Percentiles rank a stretch among this genome's conserved stretches.
Evolutionary conservation across 1,140 invertebrate genomes (phyloP).

Genomic region (Nilaparvata lugens): DNA sequence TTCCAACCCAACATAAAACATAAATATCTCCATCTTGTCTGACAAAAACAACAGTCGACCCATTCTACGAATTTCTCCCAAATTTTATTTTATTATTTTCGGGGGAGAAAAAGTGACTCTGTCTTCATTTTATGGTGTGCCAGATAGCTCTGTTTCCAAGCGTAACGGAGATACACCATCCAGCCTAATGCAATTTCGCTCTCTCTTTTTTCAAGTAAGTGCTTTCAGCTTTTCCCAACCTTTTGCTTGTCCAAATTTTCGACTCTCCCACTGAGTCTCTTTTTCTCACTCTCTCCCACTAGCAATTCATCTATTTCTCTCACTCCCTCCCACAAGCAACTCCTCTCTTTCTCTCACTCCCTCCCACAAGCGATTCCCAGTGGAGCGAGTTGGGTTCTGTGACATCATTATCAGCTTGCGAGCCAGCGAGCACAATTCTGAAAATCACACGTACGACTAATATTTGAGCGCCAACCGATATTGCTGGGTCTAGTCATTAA

Average conservation of each 20-base stretch:
- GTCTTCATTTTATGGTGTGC: background rate
- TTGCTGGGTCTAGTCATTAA: background rate
- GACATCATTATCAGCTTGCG: background rate
- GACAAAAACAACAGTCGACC: background rate
- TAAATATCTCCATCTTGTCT: too few species aligned
- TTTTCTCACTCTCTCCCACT: background rate
- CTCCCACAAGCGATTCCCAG: background rate
- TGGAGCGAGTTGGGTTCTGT: background rate
- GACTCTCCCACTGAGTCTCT: background rate
- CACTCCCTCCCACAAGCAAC: background rate
- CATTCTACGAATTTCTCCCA: background rate
- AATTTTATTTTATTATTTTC: conserved; percentile 7
- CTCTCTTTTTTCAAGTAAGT: conserved; percentile 1
- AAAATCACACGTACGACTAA: background rate
- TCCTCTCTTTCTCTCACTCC: conserved; percentile 1
- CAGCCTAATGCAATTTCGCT: background rate
- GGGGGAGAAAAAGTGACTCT: conserved; percentile 1
- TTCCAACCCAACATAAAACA: too few species aligned
- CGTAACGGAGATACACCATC: background rate
- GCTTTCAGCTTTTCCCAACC: background rate
- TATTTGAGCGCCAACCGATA: background rate
- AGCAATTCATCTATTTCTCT: background rate
- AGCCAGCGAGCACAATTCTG: background rate
- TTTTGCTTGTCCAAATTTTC: background rate
- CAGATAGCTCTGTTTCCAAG: too few species aligned